Base-by-base conservation (phyloP, 2,113 vertebrate species). In the Egretta garzetta region DNA sequence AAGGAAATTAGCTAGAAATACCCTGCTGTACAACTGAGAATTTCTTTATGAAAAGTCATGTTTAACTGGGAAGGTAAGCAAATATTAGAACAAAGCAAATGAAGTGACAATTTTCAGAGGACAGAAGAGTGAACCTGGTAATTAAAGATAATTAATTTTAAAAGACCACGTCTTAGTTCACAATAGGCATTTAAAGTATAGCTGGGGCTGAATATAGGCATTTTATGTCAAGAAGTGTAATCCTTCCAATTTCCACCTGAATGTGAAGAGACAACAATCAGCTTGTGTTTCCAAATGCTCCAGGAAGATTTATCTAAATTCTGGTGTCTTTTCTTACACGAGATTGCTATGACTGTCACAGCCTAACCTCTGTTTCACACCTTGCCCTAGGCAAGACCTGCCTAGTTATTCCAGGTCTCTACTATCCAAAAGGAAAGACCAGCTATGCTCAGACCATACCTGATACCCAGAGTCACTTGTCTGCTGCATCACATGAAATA, bases 1-100 rank as follows among this genome's bases (percentile, higher is more conserved):
- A 75, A 80, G 88, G 86, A 96, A 96, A 95, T 96, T 93, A 96
- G 83, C 89, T 75, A 14, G 76, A 92, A 95, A 91, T 79, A 87
- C 35, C 47, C 70, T 37, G 49, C 81, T 87, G 64, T 39, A 80
- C 84, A 58, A n/a, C 41, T 56, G 93, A 96, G 91, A 75, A 62
- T 87, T 91, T 86, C 63, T 14, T 63, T 35, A 72, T 86, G 80
- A 91, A 60, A 90, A 96, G 58, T 35, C 86, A 58, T 37, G 26
- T 94, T 85, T 89, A 85, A 82, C 66, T 73, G 62, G 49, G 93
- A 91, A 95, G 70, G 95, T 94, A 97, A 97, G 80, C 80, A 97
- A 97, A 97, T 95, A 94, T 87, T 97, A 91, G 76, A 94, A 81
- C 82, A 95, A 92, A 95, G 91, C 62, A 96, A 96, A 93, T 79